Base-by-base conservation (phyloP, 1,140 invertebrate species). In the Philopotamus ludificatus region DNA sequence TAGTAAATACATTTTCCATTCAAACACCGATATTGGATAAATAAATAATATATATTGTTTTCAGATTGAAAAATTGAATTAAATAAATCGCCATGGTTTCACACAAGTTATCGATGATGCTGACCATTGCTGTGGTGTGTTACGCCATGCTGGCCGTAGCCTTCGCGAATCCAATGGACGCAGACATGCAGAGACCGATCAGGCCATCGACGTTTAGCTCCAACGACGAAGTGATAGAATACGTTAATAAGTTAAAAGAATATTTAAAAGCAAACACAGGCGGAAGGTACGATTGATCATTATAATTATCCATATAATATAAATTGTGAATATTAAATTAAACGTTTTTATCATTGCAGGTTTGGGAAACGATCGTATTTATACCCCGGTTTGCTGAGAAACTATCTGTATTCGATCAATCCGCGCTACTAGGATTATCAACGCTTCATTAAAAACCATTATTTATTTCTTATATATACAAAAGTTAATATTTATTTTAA, bases 361-460 rank as follows among this genome's bases (percentile, higher is more conserved):
- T 60, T 25, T 47, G 57, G 57, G 7, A 60, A 60, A 47, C 41
- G 57, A 47, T 57, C 54, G 3, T 20, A 23, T 60, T 3, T 4
- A 26, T 20, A 42, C 47, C 57, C 42, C 3, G 42, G n/a, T 4
- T 42, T 47, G 3, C 42, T 45, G 22, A 60, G 57, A 23, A 58
- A 25, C 54, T 41, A 57, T 39, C 23, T 20, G n/a, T 47, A 47
- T 34, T n/a, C 28, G 25, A 10, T 26, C 10, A 47, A 60, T 34
- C 57, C 21, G 57, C 44, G 45, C 25, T 60, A 60, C 21, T 60
- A 60, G 42, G 23, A 60, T 45, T 44, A 21, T 47, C n/a, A 42
- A 39, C 39, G 47, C 28, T 21, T 60, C 57, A 47, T 15, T 15
- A n/a, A 16, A 22, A 60, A 16, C 21, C 57, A 60, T 26, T 8